Conservation (phyloP, 2,113 vertebrate genomes). For the Hystrix brachyura region DNA sequence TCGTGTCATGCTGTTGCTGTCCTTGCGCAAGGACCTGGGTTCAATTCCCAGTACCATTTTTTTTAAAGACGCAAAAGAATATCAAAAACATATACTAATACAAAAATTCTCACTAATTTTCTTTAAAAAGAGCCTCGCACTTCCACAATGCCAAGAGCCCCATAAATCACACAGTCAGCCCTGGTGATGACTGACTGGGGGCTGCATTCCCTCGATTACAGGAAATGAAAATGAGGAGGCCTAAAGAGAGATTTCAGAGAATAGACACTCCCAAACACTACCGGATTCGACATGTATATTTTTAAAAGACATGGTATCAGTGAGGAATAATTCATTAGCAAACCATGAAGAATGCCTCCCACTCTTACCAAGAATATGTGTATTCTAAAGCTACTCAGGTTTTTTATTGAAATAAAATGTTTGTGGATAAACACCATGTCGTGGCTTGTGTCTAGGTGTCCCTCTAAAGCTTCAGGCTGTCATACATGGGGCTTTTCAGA, state of each 20-base stretch:
- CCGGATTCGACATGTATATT: background rate
- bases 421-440: conserved; percentile 48
- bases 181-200: background rate
- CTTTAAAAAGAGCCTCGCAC: background rate
- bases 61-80: background rate
- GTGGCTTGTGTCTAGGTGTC: too few relatives aligned
- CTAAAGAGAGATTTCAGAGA: background rate
- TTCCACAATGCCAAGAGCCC: background rate
- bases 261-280: background rate
- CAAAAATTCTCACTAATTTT: conserved; percentile 12
- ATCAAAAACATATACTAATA: background rate
- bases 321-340: conserved; percentile 11
- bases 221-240: background rate
- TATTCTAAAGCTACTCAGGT: background rate
- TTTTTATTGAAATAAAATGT: conserved; percentile 38
- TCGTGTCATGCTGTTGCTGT: background rate
- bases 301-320: background rate
- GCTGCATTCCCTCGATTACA: background rate
- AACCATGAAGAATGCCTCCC: background rate
- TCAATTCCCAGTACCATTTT: background rate
- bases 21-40: background rate
- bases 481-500: too few relatives aligned
- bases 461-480: too few relatives aligned
- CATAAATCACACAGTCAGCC: background rate
- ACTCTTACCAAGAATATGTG: background rate